Conservation (phyloP, 2,888 invertebrate species). For the Hololepta plana region DNA sequence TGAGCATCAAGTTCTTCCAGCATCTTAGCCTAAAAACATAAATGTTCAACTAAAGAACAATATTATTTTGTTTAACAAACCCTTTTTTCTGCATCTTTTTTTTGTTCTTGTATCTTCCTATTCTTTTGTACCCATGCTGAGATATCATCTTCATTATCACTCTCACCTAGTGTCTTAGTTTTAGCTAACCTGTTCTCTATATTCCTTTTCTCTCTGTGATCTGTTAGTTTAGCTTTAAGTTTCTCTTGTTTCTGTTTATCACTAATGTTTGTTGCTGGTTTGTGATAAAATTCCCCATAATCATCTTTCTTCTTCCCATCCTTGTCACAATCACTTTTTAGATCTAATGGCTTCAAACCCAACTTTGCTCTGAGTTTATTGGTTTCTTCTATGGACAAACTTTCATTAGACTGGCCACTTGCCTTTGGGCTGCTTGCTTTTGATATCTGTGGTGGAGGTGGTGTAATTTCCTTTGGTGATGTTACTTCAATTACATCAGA, state of each 20-base stretch:
- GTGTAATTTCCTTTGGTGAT: constrained; percentile 14
- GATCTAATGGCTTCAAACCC: constrained; percentile 70
- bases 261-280: constrained; percentile 59
- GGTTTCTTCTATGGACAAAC: constrained; percentile 65
- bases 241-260: constrained; percentile 63
- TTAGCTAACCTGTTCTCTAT: constrained; percentile 48
- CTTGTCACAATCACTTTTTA: constrained; percentile 30
- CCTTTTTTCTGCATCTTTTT: constrained; percentile 67
- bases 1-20: constrained; percentile 90
- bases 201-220: constrained; percentile 60
- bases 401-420: constrained; percentile 31
- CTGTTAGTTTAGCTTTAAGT: constrained; percentile 58
- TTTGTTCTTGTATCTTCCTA: constrained; percentile 57
- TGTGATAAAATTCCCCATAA: constrained; percentile 71
- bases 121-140: constrained; percentile 70
- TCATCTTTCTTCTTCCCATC: constrained; percentile 33
- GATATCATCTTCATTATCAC: constrained; percentile 59
- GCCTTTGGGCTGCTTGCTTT: no score
- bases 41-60: no score
- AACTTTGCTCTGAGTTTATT: constrained; percentile 83
- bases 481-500: constrained; percentile 23
- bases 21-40: constrained; percentile 55
- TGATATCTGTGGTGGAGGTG: constrained; percentile 26
- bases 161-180: constrained; percentile 45
- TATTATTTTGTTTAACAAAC: no score